Conservation (phyloP, 1,140 invertebrate genomes). For the Phocides pigmalion region DNA sequence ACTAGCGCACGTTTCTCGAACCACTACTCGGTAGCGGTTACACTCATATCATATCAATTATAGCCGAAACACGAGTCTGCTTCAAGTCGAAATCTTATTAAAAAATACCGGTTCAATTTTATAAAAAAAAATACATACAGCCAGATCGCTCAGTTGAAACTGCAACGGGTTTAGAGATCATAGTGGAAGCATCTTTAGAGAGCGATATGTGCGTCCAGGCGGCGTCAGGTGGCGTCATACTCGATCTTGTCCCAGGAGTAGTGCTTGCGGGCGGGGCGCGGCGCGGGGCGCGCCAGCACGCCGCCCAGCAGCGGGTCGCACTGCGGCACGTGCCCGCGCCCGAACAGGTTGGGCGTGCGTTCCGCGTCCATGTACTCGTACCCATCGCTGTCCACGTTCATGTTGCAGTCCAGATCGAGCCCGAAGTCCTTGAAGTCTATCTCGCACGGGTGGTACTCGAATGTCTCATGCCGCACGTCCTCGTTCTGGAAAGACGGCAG, state of each 20-base stretch:
- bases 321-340: conserved; percentile 68
- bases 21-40: conserved; percentile 34
- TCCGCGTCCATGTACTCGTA: conserved; percentile 76
- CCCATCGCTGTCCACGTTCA: conserved; percentile 62
- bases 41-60: not conserved
- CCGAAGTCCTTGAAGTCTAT: conserved; percentile 76
- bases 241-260: conserved; percentile 81
- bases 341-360: conserved; percentile 73
- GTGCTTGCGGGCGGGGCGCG: conserved; percentile 67
- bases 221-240: conserved; percentile 79
- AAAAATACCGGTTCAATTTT: not conserved
- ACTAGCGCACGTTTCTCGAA: conserved; percentile 59
- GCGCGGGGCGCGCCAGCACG: conserved; percentile 63
- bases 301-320: conserved; percentile 80
- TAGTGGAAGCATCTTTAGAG: conserved; percentile 45
- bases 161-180: conserved; percentile 48
- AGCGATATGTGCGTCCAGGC: conserved; percentile 35
- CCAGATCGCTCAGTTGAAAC: conserved; percentile 8
- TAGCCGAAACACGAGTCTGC: not conserved
- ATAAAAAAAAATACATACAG: not conserved
- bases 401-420: conserved; percentile 62
- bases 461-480: conserved; percentile 56
- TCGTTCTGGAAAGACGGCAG: conserved; percentile 72
- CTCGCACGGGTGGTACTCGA: conserved; percentile 62
- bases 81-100: not conserved